Conservation (phyloP, 2,113 vertebrate species). For the Melanerpes aurifrons region DNA sequence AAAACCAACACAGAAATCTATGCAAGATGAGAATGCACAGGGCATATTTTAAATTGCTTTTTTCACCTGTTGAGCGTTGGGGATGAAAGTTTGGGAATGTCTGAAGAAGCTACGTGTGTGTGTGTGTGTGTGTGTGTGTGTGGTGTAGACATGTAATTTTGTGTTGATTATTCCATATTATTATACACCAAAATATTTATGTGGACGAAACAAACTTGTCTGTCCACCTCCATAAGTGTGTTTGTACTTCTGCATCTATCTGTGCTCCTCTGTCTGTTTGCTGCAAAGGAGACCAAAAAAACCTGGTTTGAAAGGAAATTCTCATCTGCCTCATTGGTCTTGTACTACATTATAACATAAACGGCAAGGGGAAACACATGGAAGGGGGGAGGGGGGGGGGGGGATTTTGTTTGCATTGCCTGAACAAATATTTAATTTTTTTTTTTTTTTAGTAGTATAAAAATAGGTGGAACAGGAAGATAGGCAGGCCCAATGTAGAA, state of each 20-base stretch:
- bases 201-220: neutral
- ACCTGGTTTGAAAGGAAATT: neutral
- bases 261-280: neutral
- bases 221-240: neutral
- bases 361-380: neutral
- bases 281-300: neutral
- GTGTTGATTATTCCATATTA: neutral
- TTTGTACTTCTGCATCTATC: neutral
- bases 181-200: neutral
- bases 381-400: neutral
- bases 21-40: neutral
- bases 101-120: neutral
- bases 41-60: neutral
- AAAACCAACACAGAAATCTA: too few species aligned
- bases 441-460: conserved; percentile 51
- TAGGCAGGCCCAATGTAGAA: conserved; percentile 29
- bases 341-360: neutral
- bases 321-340: neutral
- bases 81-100: neutral
- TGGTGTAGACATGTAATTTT: neutral
- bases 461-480: conserved; percentile 69
- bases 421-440: neutral
- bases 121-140: too few species aligned
- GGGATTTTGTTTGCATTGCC: conserved; percentile 58
- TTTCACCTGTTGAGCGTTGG: neutral